Conservation (phyloP, 2,888 invertebrate species). For the Eupithecia dodoneata region DNA sequence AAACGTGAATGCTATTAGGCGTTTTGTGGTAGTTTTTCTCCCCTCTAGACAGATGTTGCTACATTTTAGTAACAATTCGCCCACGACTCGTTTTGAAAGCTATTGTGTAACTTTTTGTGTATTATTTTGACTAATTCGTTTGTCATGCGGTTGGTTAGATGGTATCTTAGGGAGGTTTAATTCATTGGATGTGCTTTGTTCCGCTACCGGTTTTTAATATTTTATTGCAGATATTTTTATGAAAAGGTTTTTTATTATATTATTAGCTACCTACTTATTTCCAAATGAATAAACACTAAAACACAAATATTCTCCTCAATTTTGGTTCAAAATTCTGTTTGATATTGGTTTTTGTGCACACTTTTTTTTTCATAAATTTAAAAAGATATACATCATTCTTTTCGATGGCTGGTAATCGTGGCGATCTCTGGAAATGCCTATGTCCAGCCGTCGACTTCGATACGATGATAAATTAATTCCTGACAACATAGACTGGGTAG, state of each 20-base stretch:
- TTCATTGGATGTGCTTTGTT: constrained; percentile 74
- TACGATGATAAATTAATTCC: background rate
- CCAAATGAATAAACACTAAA: background rate
- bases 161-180: constrained; percentile 72
- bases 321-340: background rate
- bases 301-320: background rate
- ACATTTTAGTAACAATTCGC: constrained; percentile 83
- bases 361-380: background rate
- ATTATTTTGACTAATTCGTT: constrained; percentile 82
- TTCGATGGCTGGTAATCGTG: background rate
- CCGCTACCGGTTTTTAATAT: constrained; percentile 65
- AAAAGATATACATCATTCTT: background rate
- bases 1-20: constrained; percentile 20
- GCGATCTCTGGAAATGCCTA: background rate
- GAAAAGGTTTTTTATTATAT: constrained; percentile 25
- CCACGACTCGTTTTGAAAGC: constrained; percentile 75
- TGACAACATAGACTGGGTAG: too few species aligned
- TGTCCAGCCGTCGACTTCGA: background rate
- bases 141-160: constrained; percentile 81
- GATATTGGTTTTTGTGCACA: too few species aligned
- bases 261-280: background rate
- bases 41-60: constrained; percentile 82
- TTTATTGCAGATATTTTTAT: constrained; percentile 28
- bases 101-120: constrained; percentile 78
- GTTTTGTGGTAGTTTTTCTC: constrained; percentile 46